These are phyloP conservation scores for Atractosteus spatula DNA, from an alignment of 2,113 vertebrate genomes.

Conservation along the genomic window DNA sequence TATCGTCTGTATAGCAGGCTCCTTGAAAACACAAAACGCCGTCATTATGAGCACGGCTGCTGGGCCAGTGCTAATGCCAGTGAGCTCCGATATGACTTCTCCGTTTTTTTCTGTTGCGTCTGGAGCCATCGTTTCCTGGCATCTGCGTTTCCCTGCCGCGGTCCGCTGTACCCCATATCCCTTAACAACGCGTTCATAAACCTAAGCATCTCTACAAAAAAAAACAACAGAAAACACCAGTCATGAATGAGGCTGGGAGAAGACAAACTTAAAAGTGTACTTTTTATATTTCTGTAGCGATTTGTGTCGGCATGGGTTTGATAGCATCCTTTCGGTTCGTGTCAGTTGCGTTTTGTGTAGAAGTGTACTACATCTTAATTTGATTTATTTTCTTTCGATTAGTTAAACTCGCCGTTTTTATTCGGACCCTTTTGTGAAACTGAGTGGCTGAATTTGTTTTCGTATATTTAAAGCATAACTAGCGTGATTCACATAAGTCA, in stretches of 20 bases:
- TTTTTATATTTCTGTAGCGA: conserved; percentile 41
- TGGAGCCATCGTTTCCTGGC: conserved; percentile 76
- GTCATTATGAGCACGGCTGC: conserved; percentile 48
- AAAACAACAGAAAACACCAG: conserved; percentile 59
- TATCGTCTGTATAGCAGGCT: conserved; percentile 33
- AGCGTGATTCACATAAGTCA: conserved; percentile 44
- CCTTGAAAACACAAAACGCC: conserved; percentile 52
- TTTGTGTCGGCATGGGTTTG: conserved; percentile 49
- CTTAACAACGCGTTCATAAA: conserved; percentile 56
- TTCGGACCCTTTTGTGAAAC: conserved; percentile 24
- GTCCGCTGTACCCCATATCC: conserved; percentile 55
- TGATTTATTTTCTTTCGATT: conserved; percentile 54
- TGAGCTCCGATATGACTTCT: conserved; percentile 75
- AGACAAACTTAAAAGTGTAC: conserved; percentile 66
- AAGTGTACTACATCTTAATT: conserved; percentile 63
- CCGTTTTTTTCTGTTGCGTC: conserved; percentile 71
- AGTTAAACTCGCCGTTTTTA: conserved; percentile 21
- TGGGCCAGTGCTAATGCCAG: conserved; percentile 53
- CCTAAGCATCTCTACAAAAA: conserved; percentile 44
- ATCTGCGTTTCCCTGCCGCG: conserved; percentile 70
- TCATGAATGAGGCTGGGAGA: conserved; percentile 78
- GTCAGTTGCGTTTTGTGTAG: conserved; percentile 38
- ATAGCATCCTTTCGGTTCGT: conserved; percentile 44
- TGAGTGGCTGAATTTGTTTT: conserved; percentile 35
- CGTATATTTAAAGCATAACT: conserved; percentile 30